Evolutionary conservation across 2,888 invertebrate genomes (phyloP).

Genomic region (Lasioglossum zephyrum): DNA sequence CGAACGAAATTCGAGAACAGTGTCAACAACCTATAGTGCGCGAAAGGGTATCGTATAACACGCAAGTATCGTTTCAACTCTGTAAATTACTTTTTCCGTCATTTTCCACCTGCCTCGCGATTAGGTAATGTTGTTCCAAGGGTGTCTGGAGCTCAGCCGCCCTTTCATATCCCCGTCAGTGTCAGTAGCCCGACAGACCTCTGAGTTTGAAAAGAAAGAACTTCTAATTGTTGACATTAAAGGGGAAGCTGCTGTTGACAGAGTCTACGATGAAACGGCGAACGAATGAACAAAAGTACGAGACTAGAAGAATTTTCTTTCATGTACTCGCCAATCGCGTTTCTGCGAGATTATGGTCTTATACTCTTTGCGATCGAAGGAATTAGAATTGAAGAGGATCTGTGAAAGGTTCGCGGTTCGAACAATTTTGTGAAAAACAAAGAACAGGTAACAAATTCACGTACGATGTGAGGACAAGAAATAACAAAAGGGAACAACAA

Average conservation of each 20-base stretch:
- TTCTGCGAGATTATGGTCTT: slow-evolving; percentile 19
- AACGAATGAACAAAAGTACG: slow-evolving; percentile 23
- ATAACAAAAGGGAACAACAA: not conserved
- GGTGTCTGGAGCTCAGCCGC: slow-evolving; percentile 10
- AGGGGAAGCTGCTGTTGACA: slow-evolving; percentile 26
- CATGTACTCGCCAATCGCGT: slow-evolving; percentile 17
- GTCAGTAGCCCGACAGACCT: slow-evolving; percentile 8
- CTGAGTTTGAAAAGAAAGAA: slow-evolving; percentile 34
- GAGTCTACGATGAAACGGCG: slow-evolving; percentile 18
- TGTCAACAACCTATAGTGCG: not conserved
- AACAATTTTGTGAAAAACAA: not conserved
- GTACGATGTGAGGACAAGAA: not conserved
- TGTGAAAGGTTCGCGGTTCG: not conserved
- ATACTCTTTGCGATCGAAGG: not conserved
- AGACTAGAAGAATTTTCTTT: slow-evolving; percentile 20
- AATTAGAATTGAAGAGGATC: not conserved
- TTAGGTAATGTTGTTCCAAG: slow-evolving; percentile 22
- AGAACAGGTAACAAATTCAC: not conserved
- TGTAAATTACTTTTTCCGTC: not conserved
- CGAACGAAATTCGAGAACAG: not conserved
- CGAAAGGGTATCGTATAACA: not conserved
- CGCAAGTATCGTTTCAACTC: not conserved
- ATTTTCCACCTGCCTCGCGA: slow-evolving; percentile 1
- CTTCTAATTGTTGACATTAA: slow-evolving; percentile 56
- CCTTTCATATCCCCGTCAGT: slow-evolving; percentile 30